Percentiles rank a stretch among this genome's conserved stretches.
Conservation (phyloP, 2,797 vertebrate genomes). For the Pangasius macronema region DNA sequence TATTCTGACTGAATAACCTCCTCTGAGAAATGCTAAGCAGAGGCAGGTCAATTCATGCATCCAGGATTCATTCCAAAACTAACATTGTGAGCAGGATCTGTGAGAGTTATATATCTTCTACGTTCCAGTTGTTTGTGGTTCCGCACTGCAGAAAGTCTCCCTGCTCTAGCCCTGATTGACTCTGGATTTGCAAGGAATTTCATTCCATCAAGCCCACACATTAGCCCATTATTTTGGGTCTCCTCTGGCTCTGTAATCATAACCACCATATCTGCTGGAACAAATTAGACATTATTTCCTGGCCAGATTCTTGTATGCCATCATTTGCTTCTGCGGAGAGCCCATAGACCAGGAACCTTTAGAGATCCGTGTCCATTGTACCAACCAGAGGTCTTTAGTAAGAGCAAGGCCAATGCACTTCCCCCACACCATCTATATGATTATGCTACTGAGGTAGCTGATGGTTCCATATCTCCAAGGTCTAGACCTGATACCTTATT, state of each 20-base stretch:
- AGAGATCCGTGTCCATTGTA: slow-evolving; percentile 1
- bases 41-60: not conserved
- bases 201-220: not conserved
- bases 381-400: not conserved
- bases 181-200: slow-evolving; percentile 1
- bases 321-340: not conserved
- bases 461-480: not conserved
- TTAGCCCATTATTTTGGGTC: not conserved
- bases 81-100: not conserved
- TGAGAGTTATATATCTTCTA: not conserved
- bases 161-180: not conserved
- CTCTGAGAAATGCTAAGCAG: not conserved
- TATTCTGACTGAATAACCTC: not conserved
- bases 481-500: not conserved
- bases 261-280: slow-evolving; percentile 3
- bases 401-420: not conserved
- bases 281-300: slow-evolving; percentile 4
- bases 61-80: not conserved
- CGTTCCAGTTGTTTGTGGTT: not conserved
- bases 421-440: not conserved
- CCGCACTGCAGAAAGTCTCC: not conserved
- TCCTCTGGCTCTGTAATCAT: not conserved
- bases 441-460: not conserved
- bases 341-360: not conserved
- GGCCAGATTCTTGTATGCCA: not conserved